Conservation (phyloP, 2,888 invertebrate genomes). For the Diachrysia chrysitis region DNA sequence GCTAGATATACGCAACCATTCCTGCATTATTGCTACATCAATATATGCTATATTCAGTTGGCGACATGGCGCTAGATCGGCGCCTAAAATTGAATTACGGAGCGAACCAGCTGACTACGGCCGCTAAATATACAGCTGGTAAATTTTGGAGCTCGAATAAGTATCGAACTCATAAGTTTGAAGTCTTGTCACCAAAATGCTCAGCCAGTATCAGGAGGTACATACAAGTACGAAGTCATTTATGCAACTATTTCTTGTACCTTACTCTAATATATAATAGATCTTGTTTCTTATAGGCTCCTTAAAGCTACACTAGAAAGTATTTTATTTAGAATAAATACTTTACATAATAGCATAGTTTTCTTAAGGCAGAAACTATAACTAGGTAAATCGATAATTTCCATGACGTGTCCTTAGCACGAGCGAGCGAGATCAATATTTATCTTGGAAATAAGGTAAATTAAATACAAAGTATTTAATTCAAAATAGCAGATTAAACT, state of each 20-base stretch:
- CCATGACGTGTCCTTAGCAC: not conserved
- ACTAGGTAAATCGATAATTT: conserved; percentile 2
- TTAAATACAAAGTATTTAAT: not conserved
- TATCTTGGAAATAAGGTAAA: not conserved
- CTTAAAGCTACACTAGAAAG: too few species aligned
- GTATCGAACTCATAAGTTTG: not conserved
- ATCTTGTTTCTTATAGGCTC: too few species aligned
- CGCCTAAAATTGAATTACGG: not conserved
- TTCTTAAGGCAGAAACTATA: not conserved
- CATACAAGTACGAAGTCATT: too few species aligned
- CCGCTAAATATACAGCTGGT: not conserved
- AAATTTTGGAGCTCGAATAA: not conserved
- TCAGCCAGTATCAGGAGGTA: too few species aligned
- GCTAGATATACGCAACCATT: conserved; percentile 22
- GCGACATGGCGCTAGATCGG: conserved; percentile 7
- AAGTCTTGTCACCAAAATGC: too few species aligned
- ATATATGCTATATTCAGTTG: conserved; percentile 21
- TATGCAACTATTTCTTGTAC: too few species aligned
- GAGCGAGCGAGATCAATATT: not conserved
- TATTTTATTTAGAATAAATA: too few species aligned
- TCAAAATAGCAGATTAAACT: too few species aligned
- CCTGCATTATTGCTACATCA: conserved; percentile 39
- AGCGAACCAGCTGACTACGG: not conserved
- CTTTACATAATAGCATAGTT: too few species aligned
- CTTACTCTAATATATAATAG: too few species aligned